phyloP scores from a whole-genome alignment of 2,888 invertebrate species.

The Brachyopa scutellaris region DNA sequence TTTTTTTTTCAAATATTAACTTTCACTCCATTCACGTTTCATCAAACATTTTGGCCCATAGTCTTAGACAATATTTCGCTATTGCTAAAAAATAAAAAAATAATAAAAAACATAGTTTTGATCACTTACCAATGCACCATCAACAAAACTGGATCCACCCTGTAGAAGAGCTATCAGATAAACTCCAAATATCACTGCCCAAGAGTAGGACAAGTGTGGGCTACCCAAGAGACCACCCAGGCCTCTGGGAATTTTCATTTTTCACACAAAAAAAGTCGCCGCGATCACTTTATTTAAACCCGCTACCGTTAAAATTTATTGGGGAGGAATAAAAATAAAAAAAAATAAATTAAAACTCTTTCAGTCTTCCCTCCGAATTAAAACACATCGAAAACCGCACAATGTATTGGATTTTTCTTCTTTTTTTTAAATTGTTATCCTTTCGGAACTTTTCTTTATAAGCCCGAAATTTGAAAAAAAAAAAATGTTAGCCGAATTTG shows the following conservation, averaged over 20 bases:
- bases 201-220: constrained; percentile 68
- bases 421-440: not conserved
- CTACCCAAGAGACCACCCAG: constrained; percentile 80
- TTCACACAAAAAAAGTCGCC: constrained; percentile 54
- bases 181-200: constrained; percentile 77
- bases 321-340: constrained; percentile 14
- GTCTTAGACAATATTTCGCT: no score
- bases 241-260: constrained; percentile 80
- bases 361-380: constrained; percentile 52
- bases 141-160: constrained; percentile 76
- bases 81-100: no score
- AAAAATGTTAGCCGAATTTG: constrained; percentile 28
- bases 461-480: not conserved
- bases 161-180: constrained; percentile 75
- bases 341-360: constrained; percentile 9
- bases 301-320: constrained; percentile 12
- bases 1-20: no score
- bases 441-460: constrained; percentile 10
- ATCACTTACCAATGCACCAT: constrained; percentile 77
- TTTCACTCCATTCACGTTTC: no score
- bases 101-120: no score
- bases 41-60: no score
- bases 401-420: constrained; percentile 3
- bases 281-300: constrained; percentile 22
- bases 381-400: constrained; percentile 48